These are phyloP conservation scores for Pituophis catenifer DNA, from an alignment of 2,113 vertebrate genomes.

Conservation along the genomic window DNA sequence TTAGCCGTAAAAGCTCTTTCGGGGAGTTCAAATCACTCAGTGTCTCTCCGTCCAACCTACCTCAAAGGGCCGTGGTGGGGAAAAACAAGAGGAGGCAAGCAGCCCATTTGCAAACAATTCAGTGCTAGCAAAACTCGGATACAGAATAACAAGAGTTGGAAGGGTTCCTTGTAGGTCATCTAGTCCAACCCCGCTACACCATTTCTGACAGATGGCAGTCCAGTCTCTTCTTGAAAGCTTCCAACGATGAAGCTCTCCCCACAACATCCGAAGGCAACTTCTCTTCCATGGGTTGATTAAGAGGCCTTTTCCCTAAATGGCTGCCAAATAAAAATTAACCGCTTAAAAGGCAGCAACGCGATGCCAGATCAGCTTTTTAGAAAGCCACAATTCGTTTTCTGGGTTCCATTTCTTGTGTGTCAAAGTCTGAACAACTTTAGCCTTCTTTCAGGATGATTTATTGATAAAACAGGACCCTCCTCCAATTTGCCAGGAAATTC, in stretches of 20 bases:
- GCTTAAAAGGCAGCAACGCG: too few relatives aligned
- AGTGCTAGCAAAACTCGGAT: not conserved
- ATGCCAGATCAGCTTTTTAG: not conserved
- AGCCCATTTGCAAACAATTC: not conserved
- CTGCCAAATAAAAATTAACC: not conserved
- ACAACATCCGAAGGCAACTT: too few relatives aligned
- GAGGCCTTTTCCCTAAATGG: too few relatives aligned
- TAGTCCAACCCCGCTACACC: too few relatives aligned
- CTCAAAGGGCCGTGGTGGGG: not conserved
- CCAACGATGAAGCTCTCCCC: too few relatives aligned
- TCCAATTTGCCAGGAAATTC: not conserved
- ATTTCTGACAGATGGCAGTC: too few relatives aligned
- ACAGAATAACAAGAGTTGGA: not conserved
- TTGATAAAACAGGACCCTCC: not conserved
- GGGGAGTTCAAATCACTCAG: not conserved
- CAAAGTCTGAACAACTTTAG: not conserved
- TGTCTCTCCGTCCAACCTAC: not conserved
- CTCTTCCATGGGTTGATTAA: too few relatives aligned
- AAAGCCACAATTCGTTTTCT: not conserved
- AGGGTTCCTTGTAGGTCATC: too few relatives aligned
- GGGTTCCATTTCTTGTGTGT: not conserved
- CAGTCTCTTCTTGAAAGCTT: too few relatives aligned
- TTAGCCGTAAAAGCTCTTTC: not conserved
- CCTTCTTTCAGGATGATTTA: not conserved
- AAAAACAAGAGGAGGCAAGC: not conserved